Base-by-base conservation (phyloP, 2,888 invertebrate genomes). In the Lumbricus terrestris region DNA sequence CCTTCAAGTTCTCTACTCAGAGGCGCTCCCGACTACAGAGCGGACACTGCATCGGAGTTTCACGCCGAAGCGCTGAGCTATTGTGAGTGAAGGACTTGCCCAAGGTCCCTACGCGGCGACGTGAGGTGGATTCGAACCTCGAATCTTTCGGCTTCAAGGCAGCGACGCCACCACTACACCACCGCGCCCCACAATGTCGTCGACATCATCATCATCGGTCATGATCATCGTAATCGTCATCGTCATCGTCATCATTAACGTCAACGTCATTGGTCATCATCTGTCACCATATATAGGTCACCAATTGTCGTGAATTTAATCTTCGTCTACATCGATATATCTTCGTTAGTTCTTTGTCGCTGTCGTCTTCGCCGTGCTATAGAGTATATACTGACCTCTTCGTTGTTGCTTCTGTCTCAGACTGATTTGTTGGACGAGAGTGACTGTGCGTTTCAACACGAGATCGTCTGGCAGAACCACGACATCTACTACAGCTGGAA, bases 401-500 rank as follows among this genome's bases (percentile, higher is more conserved):
- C n/a, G n/a, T 69, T 69, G 29, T 69, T 69, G 29, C 29, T 69
- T 69, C 29, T 69, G 20, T 47, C 6, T 47, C 34, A 85, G 85
- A 6, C 18, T 69, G 89, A 89, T 34, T n/a, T 54, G n/a, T 1
- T n/a, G 5, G 89, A 89, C 69, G 89, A 88, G 85, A 88, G 34
- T 33, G 89, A 90, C 37, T 90, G 85, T 90, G 88, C 82, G 47
- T 90, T 91, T 82, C 38, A 85, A n/a, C 91, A 91, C 29, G 91
- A 54, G 29, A 85, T 88, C n/a, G 90, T 89, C 90, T 85, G 54
- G 40, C 38, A 89, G 35, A 90, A 42, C 38, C 85, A 88, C 89
- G 91, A 91, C 91, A 82, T 91, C 82, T 91, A 91, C 82, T 91
- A 89, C 90, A 91, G 91, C 34, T 91, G 91, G 91, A 91, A 90